Evolutionary conservation across 2,888 invertebrate species (phyloP), one percentile per base, ranked within the genome.

Genomic region (Tiliacea citrago): DNA sequence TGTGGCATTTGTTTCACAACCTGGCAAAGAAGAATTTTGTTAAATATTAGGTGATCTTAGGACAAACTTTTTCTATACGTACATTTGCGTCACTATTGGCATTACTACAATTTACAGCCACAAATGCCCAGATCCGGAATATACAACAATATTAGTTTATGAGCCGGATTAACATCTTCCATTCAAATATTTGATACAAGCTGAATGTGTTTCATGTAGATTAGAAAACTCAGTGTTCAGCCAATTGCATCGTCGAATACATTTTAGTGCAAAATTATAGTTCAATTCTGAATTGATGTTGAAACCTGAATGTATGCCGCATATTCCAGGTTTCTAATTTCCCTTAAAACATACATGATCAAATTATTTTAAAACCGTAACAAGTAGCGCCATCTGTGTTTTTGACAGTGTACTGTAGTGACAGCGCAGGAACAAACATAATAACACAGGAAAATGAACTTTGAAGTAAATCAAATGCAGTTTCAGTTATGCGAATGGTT

Each of bases 1-100:
- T 98, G 98, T 21, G 99, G 99, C 98, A 99, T 99, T 97, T 99
- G 99, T 91, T 99, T 98, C 76, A 99, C 99, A 77, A 99, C 98
- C 98, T 98, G 85, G 49, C 77, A 49, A 73, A 74, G 29, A 63
- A 51, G 0, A 45, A 7, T 45, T 65, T 62, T 2, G 5, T 16
- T 66, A 7, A 49, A 53, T 35, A 35, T 51, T n/a, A n/a, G 9
- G n/a, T 29, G 21, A 42, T 42, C 16, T 42, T 35, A 35, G 10
- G 18, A 58, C 21, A 58, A 29, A 24, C 6, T 35, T 60, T 10
- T 21, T 60, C 21, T 35, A 18, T 58, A 29, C 10, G 10, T 47
- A 2, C n/a, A 21, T 16, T 39, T 16, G n/a, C 39, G 16, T 42
- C 13, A 16, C 16, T 57, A 16, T 57, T 24, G 13, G 24, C 12